phyloP scores from a whole-genome alignment of 1,140 invertebrate genomes.

The Lepidostoma basale region DNA sequence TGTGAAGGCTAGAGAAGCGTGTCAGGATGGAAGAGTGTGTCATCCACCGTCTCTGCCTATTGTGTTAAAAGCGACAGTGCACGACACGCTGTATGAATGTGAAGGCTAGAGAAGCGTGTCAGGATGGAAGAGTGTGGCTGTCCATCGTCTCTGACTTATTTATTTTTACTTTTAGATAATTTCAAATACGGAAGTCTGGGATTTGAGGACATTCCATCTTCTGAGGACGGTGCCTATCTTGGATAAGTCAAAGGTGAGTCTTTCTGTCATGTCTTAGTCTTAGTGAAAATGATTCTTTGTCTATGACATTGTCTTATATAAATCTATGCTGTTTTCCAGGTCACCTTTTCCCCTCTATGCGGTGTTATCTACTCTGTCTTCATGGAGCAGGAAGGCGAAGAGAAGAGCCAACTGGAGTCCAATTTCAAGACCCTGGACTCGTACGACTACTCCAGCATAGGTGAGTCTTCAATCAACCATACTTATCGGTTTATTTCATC shows the following conservation, averaged over 20 bases:
- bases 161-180: slow-evolving; percentile 63
- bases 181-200: slow-evolving; percentile 94
- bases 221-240: slow-evolving; percentile 90
- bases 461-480: slow-evolving; percentile 57
- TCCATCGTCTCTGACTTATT: background rate
- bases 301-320: background rate
- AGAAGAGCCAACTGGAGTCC: slow-evolving; percentile 74
- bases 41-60: too few species aligned
- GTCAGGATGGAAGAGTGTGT: too few species aligned
- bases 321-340: slow-evolving; percentile 45
- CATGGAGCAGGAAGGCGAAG: slow-evolving; percentile 69
- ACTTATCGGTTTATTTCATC: too few species aligned
- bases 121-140: too few species aligned
- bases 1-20: too few species aligned
- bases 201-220: slow-evolving; percentile 92
- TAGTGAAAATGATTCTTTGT: background rate
- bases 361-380: slow-evolving; percentile 63
- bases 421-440: slow-evolving; percentile 95
- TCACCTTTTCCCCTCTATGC: slow-evolving; percentile 56
- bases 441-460: slow-evolving; percentile 91
- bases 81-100: too few species aligned
- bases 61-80: too few species aligned
- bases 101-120: too few species aligned
- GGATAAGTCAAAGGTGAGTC: slow-evolving; percentile 82
- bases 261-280: slow-evolving; percentile 57